A percentile compares a stretch with the other conserved stretches of the same genome.
phyloP scores from a whole-genome alignment of 1,140 invertebrate species.

The Solenopsis invicta region DNA sequence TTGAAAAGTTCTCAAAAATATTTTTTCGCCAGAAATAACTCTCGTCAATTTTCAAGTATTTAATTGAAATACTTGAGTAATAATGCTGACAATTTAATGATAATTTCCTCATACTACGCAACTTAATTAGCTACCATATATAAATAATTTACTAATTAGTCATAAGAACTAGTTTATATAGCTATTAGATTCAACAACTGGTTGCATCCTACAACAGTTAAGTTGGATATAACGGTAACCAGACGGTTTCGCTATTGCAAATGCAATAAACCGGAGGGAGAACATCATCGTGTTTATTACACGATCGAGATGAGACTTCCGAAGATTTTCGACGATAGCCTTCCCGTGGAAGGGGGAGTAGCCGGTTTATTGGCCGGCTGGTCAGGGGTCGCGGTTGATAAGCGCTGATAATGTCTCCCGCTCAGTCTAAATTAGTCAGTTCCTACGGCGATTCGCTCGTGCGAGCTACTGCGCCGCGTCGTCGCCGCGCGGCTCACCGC shows the following conservation, averaged over 20 bases:
- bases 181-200: not conserved
- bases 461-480: slow-evolving; percentile 21
- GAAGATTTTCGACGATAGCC: slow-evolving; percentile 15
- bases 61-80: too few species aligned
- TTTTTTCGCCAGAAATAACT: too few species aligned
- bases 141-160: too few species aligned
- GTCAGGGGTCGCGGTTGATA: slow-evolving; percentile 78
- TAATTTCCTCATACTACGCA: too few species aligned
- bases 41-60: too few species aligned
- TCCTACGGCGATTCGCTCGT: slow-evolving; percentile 58
- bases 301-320: not conserved
- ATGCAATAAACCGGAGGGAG: not conserved
- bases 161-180: not conserved
- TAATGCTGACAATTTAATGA: too few species aligned
- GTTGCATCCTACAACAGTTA: not conserved
- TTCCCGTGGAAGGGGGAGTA: not conserved
- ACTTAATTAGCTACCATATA: too few species aligned
- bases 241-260: not conserved
- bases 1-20: too few species aligned
- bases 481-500: not conserved
- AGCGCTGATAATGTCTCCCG: slow-evolving; percentile 65
- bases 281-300: not conserved
- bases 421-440: slow-evolving; percentile 71
- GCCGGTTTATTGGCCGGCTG: slow-evolving; percentile 46
- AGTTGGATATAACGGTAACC: not conserved